phyloP scores from a whole-genome alignment of 2,888 invertebrate species.

The Augochlorella aurata region DNA sequence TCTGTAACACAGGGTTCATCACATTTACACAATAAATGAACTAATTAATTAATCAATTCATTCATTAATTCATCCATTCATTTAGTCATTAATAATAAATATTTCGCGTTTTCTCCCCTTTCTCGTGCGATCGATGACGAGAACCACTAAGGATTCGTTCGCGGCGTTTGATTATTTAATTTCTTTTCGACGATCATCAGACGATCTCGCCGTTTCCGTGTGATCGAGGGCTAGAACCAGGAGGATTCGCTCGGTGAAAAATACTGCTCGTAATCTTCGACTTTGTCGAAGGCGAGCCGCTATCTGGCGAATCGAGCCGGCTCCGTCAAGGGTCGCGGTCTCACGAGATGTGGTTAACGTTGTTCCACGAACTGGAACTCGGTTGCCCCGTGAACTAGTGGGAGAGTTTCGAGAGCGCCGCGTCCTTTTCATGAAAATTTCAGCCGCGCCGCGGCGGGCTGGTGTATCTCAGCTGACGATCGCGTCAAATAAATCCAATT shows the following conservation, averaged over 20 bases:
- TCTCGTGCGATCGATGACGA: too few species aligned
- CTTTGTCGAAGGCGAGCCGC: slow-evolving; percentile 1
- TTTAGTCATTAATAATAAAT: too few species aligned
- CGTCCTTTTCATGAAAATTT: slow-evolving; percentile 10
- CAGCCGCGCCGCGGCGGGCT: not conserved
- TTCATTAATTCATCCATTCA: too few species aligned
- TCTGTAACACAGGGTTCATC: too few species aligned
- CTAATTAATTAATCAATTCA: too few species aligned
- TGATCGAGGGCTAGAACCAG: not conserved
- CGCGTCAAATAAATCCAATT: slow-evolving; percentile 19
- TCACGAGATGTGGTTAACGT: slow-evolving; percentile 56
- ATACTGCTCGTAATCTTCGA: not conserved
- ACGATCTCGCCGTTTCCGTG: not conserved
- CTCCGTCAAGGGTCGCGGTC: slow-evolving; percentile 54
- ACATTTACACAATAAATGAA: too few species aligned
- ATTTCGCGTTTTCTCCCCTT: too few species aligned
- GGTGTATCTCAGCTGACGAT: not conserved
- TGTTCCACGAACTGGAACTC: slow-evolving; percentile 61
- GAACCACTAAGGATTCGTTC: too few species aligned
- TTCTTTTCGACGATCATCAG: too few species aligned
- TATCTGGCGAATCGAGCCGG: slow-evolving; percentile 51
- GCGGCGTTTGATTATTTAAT: too few species aligned
- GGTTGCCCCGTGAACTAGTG: slow-evolving; percentile 19
- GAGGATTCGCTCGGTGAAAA: not conserved
- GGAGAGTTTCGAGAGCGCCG: slow-evolving; percentile 24